Conservation (phyloP, 2,888 invertebrate genomes). For the Drosophila basisetae region DNA sequence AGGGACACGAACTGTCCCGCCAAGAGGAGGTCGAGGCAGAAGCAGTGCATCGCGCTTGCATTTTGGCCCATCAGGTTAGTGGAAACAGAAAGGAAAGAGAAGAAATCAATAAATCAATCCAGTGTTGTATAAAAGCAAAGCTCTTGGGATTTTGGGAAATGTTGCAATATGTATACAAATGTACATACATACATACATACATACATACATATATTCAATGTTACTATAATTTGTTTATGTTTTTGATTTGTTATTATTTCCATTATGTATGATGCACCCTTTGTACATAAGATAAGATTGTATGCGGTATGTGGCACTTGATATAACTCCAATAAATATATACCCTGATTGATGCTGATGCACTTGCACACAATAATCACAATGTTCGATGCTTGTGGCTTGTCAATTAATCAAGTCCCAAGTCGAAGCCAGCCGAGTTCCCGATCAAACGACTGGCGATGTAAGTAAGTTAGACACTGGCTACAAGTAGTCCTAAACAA, state of each 20-base stretch:
- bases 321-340: conserved; percentile 49
- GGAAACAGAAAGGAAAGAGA: not conserved
- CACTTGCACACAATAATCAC: conserved; percentile 48
- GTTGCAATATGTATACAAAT: conserved; percentile 16
- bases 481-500: conserved; percentile 9
- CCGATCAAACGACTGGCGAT: conserved; percentile 94
- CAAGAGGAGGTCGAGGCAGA: conserved; percentile 99
- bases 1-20: conserved; percentile 96
- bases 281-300: conserved; percentile 72
- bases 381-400: conserved; percentile 61
- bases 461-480: conserved; percentile 87
- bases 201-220: conserved; percentile 14
- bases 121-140: conserved; percentile 27
- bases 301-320: conserved; percentile 74
- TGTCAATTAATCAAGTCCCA: conserved; percentile 8
- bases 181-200: conserved; percentile 14
- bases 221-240: conserved; percentile 31
- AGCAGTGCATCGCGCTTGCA: conserved; percentile 97
- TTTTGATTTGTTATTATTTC: conserved; percentile 62
- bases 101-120: not conserved
- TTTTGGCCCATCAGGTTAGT: conserved; percentile 95
- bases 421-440: conserved; percentile 91
- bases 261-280: conserved; percentile 74
- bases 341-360: conserved; percentile 45
- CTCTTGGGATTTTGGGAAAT: conserved; percentile 16